Conservation (phyloP, 2,888 invertebrate species). For the Smittia aterrima region DNA sequence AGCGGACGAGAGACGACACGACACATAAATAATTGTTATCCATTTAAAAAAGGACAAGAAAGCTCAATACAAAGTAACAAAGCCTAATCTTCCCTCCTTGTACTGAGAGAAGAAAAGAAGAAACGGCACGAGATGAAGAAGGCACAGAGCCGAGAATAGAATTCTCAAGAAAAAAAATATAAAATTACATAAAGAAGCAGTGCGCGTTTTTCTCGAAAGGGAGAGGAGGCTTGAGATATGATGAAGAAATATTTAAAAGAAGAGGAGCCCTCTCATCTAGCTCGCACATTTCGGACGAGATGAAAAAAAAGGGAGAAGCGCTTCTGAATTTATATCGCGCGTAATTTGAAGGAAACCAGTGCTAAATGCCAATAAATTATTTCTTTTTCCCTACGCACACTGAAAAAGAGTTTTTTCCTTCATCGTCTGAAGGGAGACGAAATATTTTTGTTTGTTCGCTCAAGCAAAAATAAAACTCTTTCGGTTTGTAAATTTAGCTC, state of each 20-base stretch:
- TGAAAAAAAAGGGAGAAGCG: conserved; percentile 19
- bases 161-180: neutral
- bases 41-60: neutral
- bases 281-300: too few relatives aligned
- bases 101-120: neutral
- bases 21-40: conserved; percentile 7
- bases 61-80: neutral
- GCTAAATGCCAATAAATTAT: conserved; percentile 34
- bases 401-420: neutral
- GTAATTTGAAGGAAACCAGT: conserved; percentile 9
- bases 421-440: neutral
- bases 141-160: conserved; percentile 6
- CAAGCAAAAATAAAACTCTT: neutral
- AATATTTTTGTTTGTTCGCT: too few relatives aligned
- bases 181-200: neutral
- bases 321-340: neutral
- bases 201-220: neutral
- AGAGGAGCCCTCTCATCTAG: neutral
- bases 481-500: conserved; percentile 18
- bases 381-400: neutral
- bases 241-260: conserved; percentile 36
- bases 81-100: neutral
- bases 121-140: neutral
- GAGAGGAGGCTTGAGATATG: neutral
- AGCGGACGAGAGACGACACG: neutral